These are phyloP conservation scores for Anthonomus grandis DNA, from an alignment of 1,140 invertebrate genomes.

Conservation along the genomic window DNA sequence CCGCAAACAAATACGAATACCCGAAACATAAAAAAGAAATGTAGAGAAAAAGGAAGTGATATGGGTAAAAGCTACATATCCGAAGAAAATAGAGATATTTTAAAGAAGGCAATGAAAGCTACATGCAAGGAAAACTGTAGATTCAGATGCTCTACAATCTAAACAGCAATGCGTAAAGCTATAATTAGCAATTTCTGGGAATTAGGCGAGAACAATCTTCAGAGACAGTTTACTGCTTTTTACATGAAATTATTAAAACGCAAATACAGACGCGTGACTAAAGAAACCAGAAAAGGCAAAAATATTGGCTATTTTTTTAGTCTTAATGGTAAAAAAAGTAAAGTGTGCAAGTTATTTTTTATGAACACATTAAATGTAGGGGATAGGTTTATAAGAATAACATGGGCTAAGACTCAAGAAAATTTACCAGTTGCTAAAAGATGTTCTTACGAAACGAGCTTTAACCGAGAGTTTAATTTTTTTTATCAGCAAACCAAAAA, in stretches of 20 bases:
- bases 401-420: too few relatives aligned
- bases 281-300: background rate
- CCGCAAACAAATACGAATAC: background rate
- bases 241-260: background rate
- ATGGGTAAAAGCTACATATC: background rate
- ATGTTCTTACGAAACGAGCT: constrained; percentile 1
- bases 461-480: too few relatives aligned
- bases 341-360: too few relatives aligned
- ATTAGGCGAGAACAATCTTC: background rate
- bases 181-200: background rate
- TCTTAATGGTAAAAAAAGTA: background rate
- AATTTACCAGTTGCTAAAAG: constrained; percentile 3
- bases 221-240: too few relatives aligned
- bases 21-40: constrained; percentile 1
- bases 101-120: background rate
- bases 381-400: too few relatives aligned
- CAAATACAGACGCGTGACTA: background rate
- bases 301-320: constrained; percentile 4
- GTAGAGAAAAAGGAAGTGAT: background rate
- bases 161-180: background rate
- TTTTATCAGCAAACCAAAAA: too few relatives aligned
- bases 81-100: too few relatives aligned
- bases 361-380: too few relatives aligned
- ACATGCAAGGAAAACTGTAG: background rate
- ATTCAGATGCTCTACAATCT: constrained; percentile 1